Base-by-base conservation (phyloP, 2,113 vertebrate species). In the Daboia siamensis region DNA sequence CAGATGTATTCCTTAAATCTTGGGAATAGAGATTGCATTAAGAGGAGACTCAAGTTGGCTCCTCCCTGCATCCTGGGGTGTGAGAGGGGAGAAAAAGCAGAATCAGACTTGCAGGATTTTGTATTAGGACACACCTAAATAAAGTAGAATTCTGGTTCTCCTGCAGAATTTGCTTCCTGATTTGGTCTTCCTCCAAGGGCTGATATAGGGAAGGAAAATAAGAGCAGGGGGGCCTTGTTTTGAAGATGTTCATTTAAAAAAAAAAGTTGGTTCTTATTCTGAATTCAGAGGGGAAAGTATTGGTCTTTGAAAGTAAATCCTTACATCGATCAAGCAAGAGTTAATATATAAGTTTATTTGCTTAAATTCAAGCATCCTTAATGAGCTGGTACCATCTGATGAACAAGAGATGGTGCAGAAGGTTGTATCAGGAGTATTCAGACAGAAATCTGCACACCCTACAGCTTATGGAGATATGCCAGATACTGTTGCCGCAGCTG, bases 401-500 rank as follows among this genome's bases (percentile, higher is more conserved):
- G 89, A 85, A 17, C 17, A 5, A 48, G 89, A 94, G 52, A 5
- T 52, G 1, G 64, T 88, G 12, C 89, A 92, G 84, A 90, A 55
- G 0, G 9, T 92, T 89, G 13, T 86, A 88, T 91, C 86, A 24
- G 93, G 91, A 51, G 17, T 15, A 15, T 24, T 84, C 17, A 7
- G 5, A 24, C 59, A 89, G 26, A 55, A 85, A 21, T 8, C 17
- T 13, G 20, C 9, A 5, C 7, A 86, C 74, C 13, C 48, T n/a
- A 92, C 91, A 33, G 88, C 94, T 13, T 87, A 85, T 33, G 94
- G 93, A 94, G 90, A 84, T 4, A 24, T 94, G 46, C 89, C 92
- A 44, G 5, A 17, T 15, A 90, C 88, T 48, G 39, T 89, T n/a
- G 92, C 93, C 13, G 89, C 92, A 8, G 91, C 94, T 39, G 95